A percentile compares a stretch with the other conserved stretches of the same genome.
Evolutionary conservation across 2,797 vertebrate species (phyloP).

Genomic region (Pangasius mekongensis): DNA sequence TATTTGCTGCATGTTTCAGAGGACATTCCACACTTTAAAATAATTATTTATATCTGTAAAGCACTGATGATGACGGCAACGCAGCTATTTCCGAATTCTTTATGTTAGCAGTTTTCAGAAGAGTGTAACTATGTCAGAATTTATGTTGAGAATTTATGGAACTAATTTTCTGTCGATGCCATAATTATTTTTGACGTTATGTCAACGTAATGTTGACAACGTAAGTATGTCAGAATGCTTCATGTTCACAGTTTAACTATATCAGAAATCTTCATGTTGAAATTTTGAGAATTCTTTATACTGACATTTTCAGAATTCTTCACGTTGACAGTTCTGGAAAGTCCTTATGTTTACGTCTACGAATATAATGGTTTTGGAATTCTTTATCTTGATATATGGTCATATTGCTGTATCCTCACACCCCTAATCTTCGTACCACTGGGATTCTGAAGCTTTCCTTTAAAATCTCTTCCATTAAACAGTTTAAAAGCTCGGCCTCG

Average conservation of each 20-base stretch:
- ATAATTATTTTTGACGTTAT: too few relatives aligned
- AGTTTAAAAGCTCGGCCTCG: constrained; percentile 18
- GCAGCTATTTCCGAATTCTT: background rate
- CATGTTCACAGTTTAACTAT: background rate
- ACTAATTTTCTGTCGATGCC: too few relatives aligned
- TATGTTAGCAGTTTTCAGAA: too few relatives aligned
- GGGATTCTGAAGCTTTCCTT: background rate
- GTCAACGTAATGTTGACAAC: background rate
- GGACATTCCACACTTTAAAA: background rate
- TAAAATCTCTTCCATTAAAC: background rate
- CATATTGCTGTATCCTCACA: background rate
- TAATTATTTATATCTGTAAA: background rate
- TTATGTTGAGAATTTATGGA: background rate
- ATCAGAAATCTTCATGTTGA: background rate
- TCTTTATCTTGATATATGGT: background rate
- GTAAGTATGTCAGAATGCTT: background rate
- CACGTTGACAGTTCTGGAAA: background rate
- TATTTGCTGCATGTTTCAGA: background rate
- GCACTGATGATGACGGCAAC: background rate
- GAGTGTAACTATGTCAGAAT: background rate
- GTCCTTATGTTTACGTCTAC: background rate
- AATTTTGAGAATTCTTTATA: background rate
- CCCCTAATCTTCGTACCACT: background rate
- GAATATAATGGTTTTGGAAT: background rate
- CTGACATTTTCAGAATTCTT: background rate